Percentiles rank a stretch among this genome's conserved stretches.
These are phyloP conservation scores for Porites evermanni DNA, from an alignment of 92 coral and sea anemone genomes.

Conservation along the genomic window DNA sequence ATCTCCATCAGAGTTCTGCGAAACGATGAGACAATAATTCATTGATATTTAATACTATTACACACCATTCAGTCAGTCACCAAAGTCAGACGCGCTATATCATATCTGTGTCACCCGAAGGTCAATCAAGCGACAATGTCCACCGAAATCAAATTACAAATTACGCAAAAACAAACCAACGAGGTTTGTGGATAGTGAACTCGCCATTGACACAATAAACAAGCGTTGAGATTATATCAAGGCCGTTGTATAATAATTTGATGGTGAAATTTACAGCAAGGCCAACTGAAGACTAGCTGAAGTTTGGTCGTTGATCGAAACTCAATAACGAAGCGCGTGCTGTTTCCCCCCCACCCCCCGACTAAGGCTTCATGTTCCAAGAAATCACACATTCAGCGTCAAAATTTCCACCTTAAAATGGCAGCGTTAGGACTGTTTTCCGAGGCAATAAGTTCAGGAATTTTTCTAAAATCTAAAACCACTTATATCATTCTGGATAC, in stretches of 20 bases:
- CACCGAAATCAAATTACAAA: neutral
- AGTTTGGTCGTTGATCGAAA: constrained; percentile 15
- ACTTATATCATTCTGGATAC: neutral
- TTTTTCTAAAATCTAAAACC: neutral
- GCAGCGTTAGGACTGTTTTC: too few relatives aligned
- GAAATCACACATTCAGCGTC: constrained; percentile 6
- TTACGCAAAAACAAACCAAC: constrained; percentile 11
- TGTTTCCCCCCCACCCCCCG: neutral
- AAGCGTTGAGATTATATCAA: too few relatives aligned
- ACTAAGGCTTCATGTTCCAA: neutral
- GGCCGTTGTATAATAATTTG: neutral
- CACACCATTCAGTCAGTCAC: neutral
- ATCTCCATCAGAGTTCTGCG: constrained; percentile 31
- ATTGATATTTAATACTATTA: neutral
- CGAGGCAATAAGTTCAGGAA: constrained; percentile 5
- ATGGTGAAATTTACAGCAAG: neutral
- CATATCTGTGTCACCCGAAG: constrained; percentile 16
- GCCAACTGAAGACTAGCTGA: neutral
- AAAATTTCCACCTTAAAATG: constrained; percentile 7
- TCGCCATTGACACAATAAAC: neutral
- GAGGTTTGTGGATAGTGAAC: constrained; percentile 27
- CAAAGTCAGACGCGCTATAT: neutral
- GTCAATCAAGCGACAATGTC: neutral
- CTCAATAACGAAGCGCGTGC: constrained; percentile 1
- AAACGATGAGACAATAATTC: constrained; percentile 9